Conservation (phyloP, 2,113 vertebrate species). For the Zosterops lateralis region DNA sequence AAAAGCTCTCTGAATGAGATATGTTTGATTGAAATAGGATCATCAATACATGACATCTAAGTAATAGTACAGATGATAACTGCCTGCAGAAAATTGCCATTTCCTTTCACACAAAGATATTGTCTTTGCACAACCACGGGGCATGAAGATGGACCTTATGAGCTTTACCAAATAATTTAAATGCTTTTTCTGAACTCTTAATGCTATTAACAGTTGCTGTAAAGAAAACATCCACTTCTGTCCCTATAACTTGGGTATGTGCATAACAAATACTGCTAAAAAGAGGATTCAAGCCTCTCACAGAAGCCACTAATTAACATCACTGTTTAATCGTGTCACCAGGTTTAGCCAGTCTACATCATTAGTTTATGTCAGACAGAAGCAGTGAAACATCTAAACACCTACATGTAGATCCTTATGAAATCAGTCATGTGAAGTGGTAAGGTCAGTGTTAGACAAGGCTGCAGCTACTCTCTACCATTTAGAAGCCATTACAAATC, state of each 20-base stretch:
- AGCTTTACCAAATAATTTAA: slow-evolving; percentile 44
- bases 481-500: slow-evolving; percentile 62
- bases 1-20: slow-evolving; percentile 79
- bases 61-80: slow-evolving; percentile 77
- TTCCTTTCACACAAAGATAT: slow-evolving; percentile 63
- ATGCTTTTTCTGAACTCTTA: slow-evolving; percentile 46
- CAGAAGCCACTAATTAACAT: slow-evolving; percentile 76
- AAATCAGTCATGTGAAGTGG: slow-evolving; percentile 74
- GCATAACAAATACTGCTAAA: slow-evolving; percentile 55
- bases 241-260: slow-evolving; percentile 56
- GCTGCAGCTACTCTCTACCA: slow-evolving; percentile 41
- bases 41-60: slow-evolving; percentile 84
- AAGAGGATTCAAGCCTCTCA: slow-evolving; percentile 54
- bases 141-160: slow-evolving; percentile 50
- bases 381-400: slow-evolving; percentile 68
- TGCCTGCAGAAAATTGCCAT: slow-evolving; percentile 67
- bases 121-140: slow-evolving; percentile 50
- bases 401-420: slow-evolving; percentile 65
- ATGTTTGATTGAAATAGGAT: slow-evolving; percentile 83
- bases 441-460: slow-evolving; percentile 68
- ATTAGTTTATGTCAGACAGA: slow-evolving; percentile 78
- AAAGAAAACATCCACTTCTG: slow-evolving; percentile 48
- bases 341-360: slow-evolving; percentile 73
- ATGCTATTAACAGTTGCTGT: slow-evolving; percentile 33
- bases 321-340: slow-evolving; percentile 76